Percentiles rank a stretch among this genome's conserved stretches.
Evolutionary conservation across 2,888 invertebrate genomes (phyloP).

Genomic region (Acanthosepion lycidas): DNA sequence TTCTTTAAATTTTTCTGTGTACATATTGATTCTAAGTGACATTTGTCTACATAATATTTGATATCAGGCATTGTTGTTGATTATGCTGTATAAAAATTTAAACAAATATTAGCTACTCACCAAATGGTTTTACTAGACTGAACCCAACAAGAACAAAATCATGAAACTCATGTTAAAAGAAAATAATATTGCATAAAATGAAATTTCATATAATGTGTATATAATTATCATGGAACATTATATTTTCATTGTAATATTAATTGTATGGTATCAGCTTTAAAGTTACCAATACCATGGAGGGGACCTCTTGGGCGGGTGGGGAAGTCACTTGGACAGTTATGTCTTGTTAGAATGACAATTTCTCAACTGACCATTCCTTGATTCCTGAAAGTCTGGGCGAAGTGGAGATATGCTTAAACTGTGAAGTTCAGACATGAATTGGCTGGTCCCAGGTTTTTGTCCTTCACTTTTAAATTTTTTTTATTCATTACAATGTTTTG

Average conservation of each 20-base stretch:
- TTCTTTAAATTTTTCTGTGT: too few relatives aligned
- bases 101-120: too few relatives aligned
- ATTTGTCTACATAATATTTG: too few relatives aligned
- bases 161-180: too few relatives aligned
- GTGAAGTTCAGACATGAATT: neutral
- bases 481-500: neutral
- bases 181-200: neutral
- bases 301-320: neutral
- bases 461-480: neutral
- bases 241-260: neutral
- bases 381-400: neutral
- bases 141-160: too few relatives aligned
- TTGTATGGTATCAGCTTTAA: constrained; percentile 33
- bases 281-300: neutral
- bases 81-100: too few relatives aligned
- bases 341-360: too few relatives aligned
- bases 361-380: neutral
- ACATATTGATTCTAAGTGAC: too few relatives aligned
- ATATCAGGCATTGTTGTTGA: too few relatives aligned
- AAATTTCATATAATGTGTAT: neutral
- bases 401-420: neutral
- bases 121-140: too few relatives aligned
- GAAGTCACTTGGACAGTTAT: neutral
- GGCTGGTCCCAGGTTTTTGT: neutral
- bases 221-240: neutral